These are phyloP conservation scores for Porites lobata DNA, from an alignment of 92 coral and sea anemone species.

Conservation along the genomic window DNA sequence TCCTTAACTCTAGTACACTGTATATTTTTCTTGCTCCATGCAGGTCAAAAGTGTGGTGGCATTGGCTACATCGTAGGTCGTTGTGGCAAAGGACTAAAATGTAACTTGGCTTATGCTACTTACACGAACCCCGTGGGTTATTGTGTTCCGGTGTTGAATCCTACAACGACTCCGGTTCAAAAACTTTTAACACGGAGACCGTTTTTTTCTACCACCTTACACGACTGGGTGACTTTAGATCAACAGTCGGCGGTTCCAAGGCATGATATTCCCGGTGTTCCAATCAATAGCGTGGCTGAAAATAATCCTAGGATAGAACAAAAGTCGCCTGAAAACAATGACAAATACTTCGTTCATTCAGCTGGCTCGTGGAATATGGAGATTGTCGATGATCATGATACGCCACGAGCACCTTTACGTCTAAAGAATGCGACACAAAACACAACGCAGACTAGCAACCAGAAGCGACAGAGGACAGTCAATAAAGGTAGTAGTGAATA, in stretches of 20 bases:
- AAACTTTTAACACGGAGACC: neutral
- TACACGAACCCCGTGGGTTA: constrained; percentile 76
- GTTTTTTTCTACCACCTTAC: neutral
- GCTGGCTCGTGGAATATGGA: constrained; percentile 1
- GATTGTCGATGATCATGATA: neutral
- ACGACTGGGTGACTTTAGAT: neutral
- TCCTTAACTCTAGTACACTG: neutral
- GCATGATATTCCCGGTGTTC: constrained; percentile 18
- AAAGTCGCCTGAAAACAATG: neutral
- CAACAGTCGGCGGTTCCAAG: constrained; percentile 21
- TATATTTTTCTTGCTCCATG: neutral
- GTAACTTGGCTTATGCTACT: constrained; percentile 70
- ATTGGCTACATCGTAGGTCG: constrained; percentile 73
- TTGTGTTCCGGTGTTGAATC: constrained; percentile 51
- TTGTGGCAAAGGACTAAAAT: constrained; percentile 73
- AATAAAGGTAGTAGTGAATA: constrained; percentile 12
- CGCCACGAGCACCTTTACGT: neutral
- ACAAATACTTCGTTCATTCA: constrained; percentile 5
- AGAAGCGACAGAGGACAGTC: constrained; percentile 2
- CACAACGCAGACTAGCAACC: neutral
- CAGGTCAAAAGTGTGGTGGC: constrained; percentile 87
- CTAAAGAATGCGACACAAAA: constrained; percentile 11
- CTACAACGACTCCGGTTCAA: constrained; percentile 15
- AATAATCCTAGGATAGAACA: neutral
- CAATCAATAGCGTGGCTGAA: constrained; percentile 9